These are phyloP conservation scores for Pomatostomus ruficeps DNA, from an alignment of 2,113 vertebrate species.

Conservation along the genomic window DNA sequence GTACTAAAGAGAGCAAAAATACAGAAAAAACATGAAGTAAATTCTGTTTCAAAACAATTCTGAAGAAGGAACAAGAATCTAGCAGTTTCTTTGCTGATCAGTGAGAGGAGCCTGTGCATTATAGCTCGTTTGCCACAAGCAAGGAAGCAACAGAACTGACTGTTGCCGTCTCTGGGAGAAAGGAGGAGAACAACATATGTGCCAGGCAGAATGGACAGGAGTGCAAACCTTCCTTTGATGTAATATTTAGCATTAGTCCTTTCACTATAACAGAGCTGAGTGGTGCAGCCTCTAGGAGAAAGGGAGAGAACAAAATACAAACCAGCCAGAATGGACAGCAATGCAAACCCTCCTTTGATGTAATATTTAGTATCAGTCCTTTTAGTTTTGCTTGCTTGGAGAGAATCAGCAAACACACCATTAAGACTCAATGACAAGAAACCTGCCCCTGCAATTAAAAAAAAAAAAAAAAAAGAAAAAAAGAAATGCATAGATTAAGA, in stretches of 20 bases:
- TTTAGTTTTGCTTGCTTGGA: background rate
- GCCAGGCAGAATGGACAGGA: background rate
- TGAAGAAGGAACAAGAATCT: background rate
- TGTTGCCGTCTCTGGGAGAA: background rate
- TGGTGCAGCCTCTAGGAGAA: background rate
- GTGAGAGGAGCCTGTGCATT: background rate
- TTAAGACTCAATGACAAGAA: background rate
- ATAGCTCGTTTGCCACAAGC: background rate
- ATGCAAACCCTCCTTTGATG: background rate
- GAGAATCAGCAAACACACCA: background rate
- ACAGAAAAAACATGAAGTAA: background rate
- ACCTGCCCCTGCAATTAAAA: background rate
- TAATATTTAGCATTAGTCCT: background rate
- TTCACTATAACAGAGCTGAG: background rate
- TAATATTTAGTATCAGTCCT: background rate
- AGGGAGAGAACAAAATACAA: background rate
- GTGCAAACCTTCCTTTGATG: background rate
- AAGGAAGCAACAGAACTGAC: background rate
- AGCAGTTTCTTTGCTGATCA: background rate
- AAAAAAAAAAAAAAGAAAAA: background rate
- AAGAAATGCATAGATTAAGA: background rate
- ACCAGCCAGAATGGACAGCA: background rate
- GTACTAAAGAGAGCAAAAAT: background rate
- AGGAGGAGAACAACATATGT: background rate
- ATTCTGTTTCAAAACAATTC: background rate